Evolutionary conservation across 2,113 vertebrate genomes (phyloP).

Genomic region (Clarias gariepinus): DNA sequence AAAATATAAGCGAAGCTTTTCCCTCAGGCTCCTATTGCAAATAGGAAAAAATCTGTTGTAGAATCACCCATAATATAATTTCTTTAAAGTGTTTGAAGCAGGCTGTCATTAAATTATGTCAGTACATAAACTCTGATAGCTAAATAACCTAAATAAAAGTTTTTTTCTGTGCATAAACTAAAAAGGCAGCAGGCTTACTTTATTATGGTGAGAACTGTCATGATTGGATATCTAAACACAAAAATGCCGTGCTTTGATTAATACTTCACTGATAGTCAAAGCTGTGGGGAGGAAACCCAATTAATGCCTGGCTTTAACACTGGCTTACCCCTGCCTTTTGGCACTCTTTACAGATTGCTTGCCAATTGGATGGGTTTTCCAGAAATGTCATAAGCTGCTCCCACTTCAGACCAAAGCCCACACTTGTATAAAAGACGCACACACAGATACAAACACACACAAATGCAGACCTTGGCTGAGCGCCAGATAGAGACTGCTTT

Average conservation of each 20-base stretch:
- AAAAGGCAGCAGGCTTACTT: background rate
- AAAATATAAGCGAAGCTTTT: background rate
- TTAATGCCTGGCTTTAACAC: conserved; percentile 28
- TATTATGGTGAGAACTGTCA: background rate
- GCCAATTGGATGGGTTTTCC: conserved; percentile 38
- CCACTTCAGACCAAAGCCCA: conserved; percentile 40
- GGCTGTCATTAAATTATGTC: background rate
- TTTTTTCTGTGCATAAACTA: background rate
- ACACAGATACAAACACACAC: conserved; percentile 34
- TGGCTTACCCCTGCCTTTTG: conserved; percentile 44
- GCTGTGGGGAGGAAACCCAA: conserved; percentile 8
- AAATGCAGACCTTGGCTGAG: conserved; percentile 26
- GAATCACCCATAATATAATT: background rate
- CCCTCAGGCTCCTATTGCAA: background rate
- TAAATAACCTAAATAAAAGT: background rate
- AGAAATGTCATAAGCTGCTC: conserved; percentile 39
- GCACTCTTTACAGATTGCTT: conserved; percentile 34
- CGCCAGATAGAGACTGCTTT: conserved; percentile 40
- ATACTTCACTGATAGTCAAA: conserved; percentile 26
- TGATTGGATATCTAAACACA: conserved; percentile 27
- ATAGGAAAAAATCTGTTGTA: background rate
- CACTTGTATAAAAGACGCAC: conserved; percentile 27
- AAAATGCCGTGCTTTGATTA: conserved; percentile 22
- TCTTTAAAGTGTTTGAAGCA: background rate
- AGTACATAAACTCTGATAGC: background rate